Base-by-base conservation (phyloP, 2,797 vertebrate genomes). In the Galago senegalensis region DNA sequence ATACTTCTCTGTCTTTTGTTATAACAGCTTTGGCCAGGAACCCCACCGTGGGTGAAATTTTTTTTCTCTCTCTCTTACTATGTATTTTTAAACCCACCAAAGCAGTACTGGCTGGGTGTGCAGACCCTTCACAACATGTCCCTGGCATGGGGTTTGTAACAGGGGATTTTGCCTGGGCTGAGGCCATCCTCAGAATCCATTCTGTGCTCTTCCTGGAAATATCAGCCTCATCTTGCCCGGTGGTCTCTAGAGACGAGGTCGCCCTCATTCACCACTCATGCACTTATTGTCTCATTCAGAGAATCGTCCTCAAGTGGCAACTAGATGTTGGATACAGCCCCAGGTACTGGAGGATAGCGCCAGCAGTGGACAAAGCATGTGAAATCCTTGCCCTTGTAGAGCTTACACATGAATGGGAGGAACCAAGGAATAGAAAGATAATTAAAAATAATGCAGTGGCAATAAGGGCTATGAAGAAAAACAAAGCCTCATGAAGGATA, bases 21-120 rank as follows among this genome's bases (percentile, higher is more conserved):
- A 43, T 43, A 43, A 29, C 13, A 8, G 27, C 17, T 37, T 90
- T 23, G 11, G 20, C n/a, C 25, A 31, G 1, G 7, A 70, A 77
- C 40, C 61, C 40, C 43, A 56, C 34, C 3, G n/a, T 77, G 53
- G 5, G 40, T 27, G n/a, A 56, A 25, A 23, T 25, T 14, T 4
- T 89, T 70, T 63, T 21, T 60, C 29, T 43, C 40, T 43, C 31
- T 86, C 40, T 12, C 29, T 43, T 73, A 18, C 10, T 3, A 0
- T 63, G 6, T 58, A 23, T 61, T 69, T 70, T 91, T 25, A 91
- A 85, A 58, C 12, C 18, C n/a, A 80, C 46, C 23, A 40, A 23
- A 53, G 46, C 0, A 3, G 34, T 17, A 25, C 34, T 8, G 6
- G 12, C 5, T 81, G 3, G 40, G 0, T 18, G 8, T 5, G n/a